Base-by-base conservation (phyloP, 1,140 invertebrate species). In the Scaptomyza hsui region DNA sequence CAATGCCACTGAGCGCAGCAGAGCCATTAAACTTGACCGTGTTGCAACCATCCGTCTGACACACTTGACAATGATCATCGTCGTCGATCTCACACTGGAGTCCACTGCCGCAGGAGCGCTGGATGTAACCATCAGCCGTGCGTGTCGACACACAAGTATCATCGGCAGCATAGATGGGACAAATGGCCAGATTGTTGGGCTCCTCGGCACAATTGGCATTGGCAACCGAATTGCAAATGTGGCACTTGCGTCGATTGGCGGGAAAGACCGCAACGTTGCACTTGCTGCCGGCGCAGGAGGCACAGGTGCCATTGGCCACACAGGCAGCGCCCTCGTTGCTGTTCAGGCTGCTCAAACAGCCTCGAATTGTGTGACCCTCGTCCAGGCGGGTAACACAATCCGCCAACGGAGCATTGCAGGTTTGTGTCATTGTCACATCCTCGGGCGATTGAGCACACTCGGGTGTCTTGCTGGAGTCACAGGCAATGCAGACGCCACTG, bases 201-300 rank as follows among this genome's bases (percentile, higher is more conserved):
- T 63, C 7, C n/a, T 49, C 39, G 16, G 32, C 35, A 21, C 89
- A 91, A 0, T 57, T 45, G 3, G 19, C 0, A n/a, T 85, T 45
- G 4, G 56, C 56, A 0, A 18, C 48, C 2, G 89, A 89, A 13
- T 82, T 78, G 53, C 89, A 91, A 12, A 90, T 89, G 51, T 90
- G 79, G 26, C 89, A 91, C 10, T 48, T 62, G 3, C 69, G 76
- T 12, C 89, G 76, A 49, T 78, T 72, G 18, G 18, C 63, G 13
- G 89, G 89, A 67, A 85, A 90, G 4, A 89, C 48, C 39, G 78
- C 52, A 0, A 12, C 24, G 19, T 91, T 91, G 51, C 89, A 91
- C 32, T 75, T 81, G 19, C 44, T 26, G 0, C 89, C 89, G 2
- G 59, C 52, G 19, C 89, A 91, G n/a, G 49, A 53, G 1, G 71